These are phyloP conservation scores for Lepidothrix coronata DNA, from an alignment of 2,113 vertebrate genomes.

Conservation along the genomic window DNA sequence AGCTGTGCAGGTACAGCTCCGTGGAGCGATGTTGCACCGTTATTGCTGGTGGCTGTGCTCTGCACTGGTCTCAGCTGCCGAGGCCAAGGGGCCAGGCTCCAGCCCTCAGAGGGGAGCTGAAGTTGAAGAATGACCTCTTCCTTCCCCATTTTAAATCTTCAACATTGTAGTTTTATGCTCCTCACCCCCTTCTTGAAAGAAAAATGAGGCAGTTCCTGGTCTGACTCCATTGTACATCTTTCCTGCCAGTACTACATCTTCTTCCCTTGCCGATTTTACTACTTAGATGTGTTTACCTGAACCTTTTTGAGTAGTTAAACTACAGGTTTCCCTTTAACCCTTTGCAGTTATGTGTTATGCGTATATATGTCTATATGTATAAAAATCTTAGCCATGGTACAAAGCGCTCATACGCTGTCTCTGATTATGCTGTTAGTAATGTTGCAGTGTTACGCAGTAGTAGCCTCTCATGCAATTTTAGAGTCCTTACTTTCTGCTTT, in stretches of 20 bases:
- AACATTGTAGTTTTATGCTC: not conserved
- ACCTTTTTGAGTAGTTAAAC: fast-evolving
- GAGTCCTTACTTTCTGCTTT: not conserved
- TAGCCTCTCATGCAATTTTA: not conserved
- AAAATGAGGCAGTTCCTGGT: not conserved
- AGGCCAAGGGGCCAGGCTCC: not conserved
- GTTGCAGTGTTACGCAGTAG: not conserved
- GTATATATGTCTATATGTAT: not conserved
- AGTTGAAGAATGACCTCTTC: not conserved
- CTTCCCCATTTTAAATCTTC: not conserved
- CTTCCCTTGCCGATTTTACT: not conserved
- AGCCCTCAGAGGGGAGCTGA: not conserved
- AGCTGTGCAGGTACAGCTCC: not conserved
- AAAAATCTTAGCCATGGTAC: not conserved
- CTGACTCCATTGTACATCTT: not conserved
- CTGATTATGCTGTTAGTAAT: not conserved
- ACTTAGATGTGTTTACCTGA: not conserved
- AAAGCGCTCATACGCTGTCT: not conserved
- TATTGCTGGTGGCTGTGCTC: not conserved
- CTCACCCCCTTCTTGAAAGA: fast-evolving
- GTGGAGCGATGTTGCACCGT: fast-evolving
- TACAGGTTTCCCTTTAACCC: not conserved
- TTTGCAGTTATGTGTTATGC: not conserved
- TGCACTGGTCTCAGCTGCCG: not conserved
- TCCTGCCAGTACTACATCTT: not conserved